phyloP scores from a whole-genome alignment of 2,113 vertebrate species.

The Melierax canorus region DNA sequence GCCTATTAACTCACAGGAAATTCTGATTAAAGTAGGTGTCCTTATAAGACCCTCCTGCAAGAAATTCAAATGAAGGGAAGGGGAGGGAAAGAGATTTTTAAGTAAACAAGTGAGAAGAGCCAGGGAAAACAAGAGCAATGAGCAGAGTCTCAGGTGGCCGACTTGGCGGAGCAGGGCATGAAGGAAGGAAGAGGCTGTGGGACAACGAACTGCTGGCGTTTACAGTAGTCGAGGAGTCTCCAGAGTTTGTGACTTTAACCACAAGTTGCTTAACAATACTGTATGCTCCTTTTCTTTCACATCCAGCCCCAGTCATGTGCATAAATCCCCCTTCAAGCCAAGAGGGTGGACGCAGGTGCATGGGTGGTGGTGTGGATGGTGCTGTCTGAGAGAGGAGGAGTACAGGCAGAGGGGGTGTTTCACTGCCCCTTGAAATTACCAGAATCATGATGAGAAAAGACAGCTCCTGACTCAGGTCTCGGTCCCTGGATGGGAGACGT shows the following conservation, averaged over 20 bases:
- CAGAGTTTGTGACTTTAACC: conserved; percentile 20
- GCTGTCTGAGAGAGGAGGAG: background rate
- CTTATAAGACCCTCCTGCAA: conserved; percentile 50
- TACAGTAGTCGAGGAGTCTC: conserved; percentile 42
- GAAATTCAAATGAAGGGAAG: conserved; percentile 48
- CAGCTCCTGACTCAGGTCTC: background rate
- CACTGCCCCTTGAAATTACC: background rate
- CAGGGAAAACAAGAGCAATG: conserved; percentile 56
- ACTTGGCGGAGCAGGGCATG: background rate
- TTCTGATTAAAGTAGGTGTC: conserved; percentile 30
- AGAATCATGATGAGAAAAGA: background rate
- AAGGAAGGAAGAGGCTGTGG: conserved; percentile 51
- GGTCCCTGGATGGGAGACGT: background rate
- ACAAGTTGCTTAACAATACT: conserved; percentile 26
- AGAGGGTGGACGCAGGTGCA: background rate
- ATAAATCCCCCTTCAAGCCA: background rate
- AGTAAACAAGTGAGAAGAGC: conserved; percentile 55
- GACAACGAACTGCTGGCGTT: background rate
- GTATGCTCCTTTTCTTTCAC: background rate
- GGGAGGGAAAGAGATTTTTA: conserved; percentile 2
- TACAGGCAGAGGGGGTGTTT: background rate
- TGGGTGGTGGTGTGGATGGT: background rate
- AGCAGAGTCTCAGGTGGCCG: conserved; percentile 52
- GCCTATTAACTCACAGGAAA: conserved; percentile 9
- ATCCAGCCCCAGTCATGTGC: background rate